phyloP scores from a whole-genome alignment of 2,888 invertebrate genomes.

The Zele albiditarsus region DNA sequence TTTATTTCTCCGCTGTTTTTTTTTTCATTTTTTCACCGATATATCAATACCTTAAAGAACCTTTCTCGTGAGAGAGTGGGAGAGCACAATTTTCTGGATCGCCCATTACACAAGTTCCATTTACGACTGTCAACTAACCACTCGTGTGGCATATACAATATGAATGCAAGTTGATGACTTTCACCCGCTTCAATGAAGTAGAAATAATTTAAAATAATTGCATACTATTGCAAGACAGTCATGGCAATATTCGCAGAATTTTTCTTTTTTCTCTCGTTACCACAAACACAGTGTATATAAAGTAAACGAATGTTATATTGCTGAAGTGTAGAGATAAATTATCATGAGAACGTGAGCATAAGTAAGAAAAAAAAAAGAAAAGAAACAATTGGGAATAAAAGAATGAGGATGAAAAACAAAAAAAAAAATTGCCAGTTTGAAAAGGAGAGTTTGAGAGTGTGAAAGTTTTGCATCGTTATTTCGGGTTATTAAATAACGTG shows the following conservation, averaged over 20 bases:
- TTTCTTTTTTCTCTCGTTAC: constrained; percentile 17
- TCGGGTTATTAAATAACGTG: constrained; percentile 61
- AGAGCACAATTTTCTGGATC: constrained; percentile 23
- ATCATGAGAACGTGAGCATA: constrained; percentile 11
- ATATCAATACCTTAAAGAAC: constrained; percentile 1
- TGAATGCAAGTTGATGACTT: constrained; percentile 22
- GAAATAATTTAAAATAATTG: constrained; percentile 27
- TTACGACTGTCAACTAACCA: constrained; percentile 25
- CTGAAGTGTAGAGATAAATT: constrained; percentile 23
- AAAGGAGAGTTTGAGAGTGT: constrained; percentile 43
- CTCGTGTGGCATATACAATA: neutral
- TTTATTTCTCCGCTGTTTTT: neutral
- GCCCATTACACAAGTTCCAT: constrained; percentile 10
- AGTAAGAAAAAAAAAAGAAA: constrained; percentile 22
- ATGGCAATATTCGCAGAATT: constrained; percentile 20
- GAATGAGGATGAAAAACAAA: constrained; percentile 38
- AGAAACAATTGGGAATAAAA: constrained; percentile 30
- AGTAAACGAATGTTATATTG: constrained; percentile 13
- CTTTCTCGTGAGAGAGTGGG: constrained; percentile 18
- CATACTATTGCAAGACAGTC: neutral
- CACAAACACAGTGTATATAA: constrained; percentile 7
- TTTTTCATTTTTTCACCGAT: neutral
- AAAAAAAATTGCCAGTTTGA: constrained; percentile 31
- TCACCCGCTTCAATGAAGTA: constrained; percentile 21
- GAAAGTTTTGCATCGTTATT: constrained; percentile 58